Base-by-base conservation (phyloP, 23 tunicate species). In the Halocynthia roretzi region DNA sequence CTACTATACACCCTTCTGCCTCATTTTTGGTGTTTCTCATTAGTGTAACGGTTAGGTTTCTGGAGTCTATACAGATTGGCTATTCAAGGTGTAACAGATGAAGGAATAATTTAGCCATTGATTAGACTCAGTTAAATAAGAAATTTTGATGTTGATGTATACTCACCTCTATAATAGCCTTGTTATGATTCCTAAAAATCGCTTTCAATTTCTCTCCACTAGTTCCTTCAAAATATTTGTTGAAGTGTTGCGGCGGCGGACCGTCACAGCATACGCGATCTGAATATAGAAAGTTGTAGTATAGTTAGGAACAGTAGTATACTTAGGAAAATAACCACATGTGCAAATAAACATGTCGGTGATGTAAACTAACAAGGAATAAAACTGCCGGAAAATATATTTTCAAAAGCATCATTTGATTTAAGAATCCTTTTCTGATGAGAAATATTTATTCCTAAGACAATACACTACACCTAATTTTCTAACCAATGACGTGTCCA, bases 131-230 rank as follows among this genome's bases (percentile, higher is more conserved):
- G 44, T 31, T 31, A 31, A 31, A 31, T 31, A 31, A 31, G n/a
- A n/a, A n/a, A n/a, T n/a, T n/a, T n/a, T n/a, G n/a, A n/a, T n/a
- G n/a, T n/a, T n/a, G n/a, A n/a, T n/a, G n/a, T n/a, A n/a, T n/a
- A n/a, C 63, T 7, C 31, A 74, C 78, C 78, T 74, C 56, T 10
- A 74, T n/a, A 8, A 74, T 2, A 10, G 17, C 31, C 78, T 56
- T 74, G 65, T 74, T 74, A 64, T 74, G 78, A 54, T 74, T 18
- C 5, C 78, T 5, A 54, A 10, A 74, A 8, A 74, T 64, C 31
- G 15, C 56, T 18, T 56, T 74, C 31, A 54, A 56, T 11, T 0
- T 5, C 5, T 74, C 78, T 19, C 56, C 78, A 0, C 64, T 5
- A 74, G 56, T 56, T 54, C 64, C 78, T 74, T 74, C 40, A 6